A percentile compares a stretch with the other conserved stretches of the same genome.
Conservation (phyloP, 2,797 vertebrate species). For the Oreochromis grahami region DNA sequence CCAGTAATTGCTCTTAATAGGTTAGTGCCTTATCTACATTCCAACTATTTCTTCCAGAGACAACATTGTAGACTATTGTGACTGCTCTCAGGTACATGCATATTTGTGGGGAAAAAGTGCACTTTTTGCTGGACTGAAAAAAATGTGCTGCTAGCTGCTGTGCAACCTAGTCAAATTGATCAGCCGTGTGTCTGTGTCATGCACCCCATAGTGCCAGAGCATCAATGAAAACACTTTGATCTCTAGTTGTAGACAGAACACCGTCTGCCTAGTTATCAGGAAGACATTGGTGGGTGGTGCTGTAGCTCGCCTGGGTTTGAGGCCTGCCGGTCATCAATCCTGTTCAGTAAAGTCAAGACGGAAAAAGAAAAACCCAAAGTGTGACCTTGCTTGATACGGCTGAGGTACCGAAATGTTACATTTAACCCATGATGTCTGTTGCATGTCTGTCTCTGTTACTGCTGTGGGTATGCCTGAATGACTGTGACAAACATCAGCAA, state of each 20-base stretch:
- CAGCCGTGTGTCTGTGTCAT: background rate
- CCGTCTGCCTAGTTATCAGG: background rate
- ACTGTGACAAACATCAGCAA: background rate
- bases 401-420: background rate
- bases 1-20: background rate
- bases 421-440: background rate
- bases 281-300: background rate
- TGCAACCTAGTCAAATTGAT: background rate
- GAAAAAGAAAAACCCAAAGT: background rate
- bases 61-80: rapidly evolving
- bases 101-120: background rate
- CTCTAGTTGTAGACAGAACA: background rate
- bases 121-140: background rate
- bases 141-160: background rate
- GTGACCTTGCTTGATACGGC: background rate
- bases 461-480: background rate
- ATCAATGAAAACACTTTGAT: background rate
- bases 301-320: background rate
- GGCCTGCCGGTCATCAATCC: background rate
- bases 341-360: background rate
- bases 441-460: background rate
- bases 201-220: background rate
- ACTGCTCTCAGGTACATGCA: background rate
- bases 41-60: background rate
- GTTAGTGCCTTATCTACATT: background rate